phyloP scores from a whole-genome alignment of 2,888 invertebrate species.

The Dusona sp. region DNA sequence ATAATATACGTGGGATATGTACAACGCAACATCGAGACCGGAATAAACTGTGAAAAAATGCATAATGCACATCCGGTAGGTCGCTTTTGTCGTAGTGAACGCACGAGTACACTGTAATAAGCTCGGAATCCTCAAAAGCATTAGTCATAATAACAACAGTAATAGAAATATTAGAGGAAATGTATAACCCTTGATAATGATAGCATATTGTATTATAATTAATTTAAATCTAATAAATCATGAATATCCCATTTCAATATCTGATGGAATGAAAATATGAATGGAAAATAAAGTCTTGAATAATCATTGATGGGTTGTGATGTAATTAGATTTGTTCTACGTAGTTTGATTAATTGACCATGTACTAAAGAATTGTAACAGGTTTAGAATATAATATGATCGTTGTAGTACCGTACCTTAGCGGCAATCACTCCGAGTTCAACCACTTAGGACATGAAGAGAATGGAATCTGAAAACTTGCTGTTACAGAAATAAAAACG shows the following conservation, averaged over 20 bases:
- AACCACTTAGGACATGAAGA: too few species aligned
- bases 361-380: too few species aligned
- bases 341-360: too few species aligned
- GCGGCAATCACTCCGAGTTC: too few species aligned
- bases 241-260: not conserved
- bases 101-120: conserved; percentile 28
- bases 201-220: conserved; percentile 5
- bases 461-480: too few species aligned
- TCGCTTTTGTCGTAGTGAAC: conserved; percentile 3
- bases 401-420: not conserved
- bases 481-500: too few species aligned
- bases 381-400: not conserved
- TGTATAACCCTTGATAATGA: not conserved
- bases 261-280: not conserved
- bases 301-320: not conserved
- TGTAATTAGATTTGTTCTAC: not conserved
- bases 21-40: conserved; percentile 10
- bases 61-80: conserved; percentile 7
- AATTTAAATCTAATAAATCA: not conserved
- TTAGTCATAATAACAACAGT: not conserved
- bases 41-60: conserved; percentile 38
- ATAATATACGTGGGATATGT: not conserved
- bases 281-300: not conserved
- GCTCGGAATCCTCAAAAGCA: not conserved
- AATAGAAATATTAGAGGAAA: not conserved